Conservation (phyloP, 2,113 vertebrate species). For the Laticauda laticaudata region DNA sequence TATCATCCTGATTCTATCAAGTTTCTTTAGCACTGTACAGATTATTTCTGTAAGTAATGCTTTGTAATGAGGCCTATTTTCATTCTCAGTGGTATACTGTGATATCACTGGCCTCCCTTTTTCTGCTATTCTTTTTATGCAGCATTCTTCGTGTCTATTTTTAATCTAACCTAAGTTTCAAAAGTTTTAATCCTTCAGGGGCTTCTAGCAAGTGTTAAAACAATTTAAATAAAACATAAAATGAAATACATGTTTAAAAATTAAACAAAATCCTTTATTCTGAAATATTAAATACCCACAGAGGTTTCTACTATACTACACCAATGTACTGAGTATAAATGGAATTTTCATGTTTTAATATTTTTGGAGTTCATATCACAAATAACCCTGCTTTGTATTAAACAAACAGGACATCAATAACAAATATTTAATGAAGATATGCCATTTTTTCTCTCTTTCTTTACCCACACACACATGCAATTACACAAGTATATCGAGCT, state of each 20-base stretch:
- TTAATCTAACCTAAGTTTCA: conserved; percentile 42
- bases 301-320: conserved; percentile 55
- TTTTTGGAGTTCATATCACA: conserved; percentile 44
- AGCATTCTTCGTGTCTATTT: conserved; percentile 39
- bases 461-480: conserved; percentile 29
- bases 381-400: conserved; percentile 34
- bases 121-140: not conserved
- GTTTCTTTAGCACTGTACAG: conserved; percentile 23
- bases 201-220: conserved; percentile 64
- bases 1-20: not conserved
- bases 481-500: conserved; percentile 19
- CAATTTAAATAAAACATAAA: conserved; percentile 76
- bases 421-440: conserved; percentile 59
- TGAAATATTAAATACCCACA: conserved; percentile 71
- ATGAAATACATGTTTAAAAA: conserved; percentile 71
- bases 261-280: conserved; percentile 68
- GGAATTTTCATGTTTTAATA: conserved; percentile 63
- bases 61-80: conserved; percentile 37
- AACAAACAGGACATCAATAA: conserved; percentile 47
- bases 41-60: conserved; percentile 40
- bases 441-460: not conserved
- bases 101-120: not conserved
- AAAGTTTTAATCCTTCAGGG: conserved; percentile 58
- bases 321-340: conserved; percentile 49
- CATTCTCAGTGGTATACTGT: not conserved